phyloP scores from a whole-genome alignment of 2,797 vertebrate genomes.

The Percopsis omiscomaycus region DNA sequence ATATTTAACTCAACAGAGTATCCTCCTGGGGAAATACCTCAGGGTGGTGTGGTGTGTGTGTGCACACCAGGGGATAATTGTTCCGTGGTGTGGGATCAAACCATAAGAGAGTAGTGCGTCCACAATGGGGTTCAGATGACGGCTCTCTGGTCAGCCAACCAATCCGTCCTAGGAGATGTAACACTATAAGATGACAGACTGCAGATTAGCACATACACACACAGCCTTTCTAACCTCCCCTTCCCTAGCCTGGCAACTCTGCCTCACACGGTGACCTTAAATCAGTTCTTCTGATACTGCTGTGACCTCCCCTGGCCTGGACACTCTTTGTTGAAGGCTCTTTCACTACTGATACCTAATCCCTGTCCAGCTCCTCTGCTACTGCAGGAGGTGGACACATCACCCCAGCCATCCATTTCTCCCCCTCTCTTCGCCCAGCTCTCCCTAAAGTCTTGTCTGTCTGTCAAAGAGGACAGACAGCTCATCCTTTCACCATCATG shows the following conservation, averaged over 20 bases:
- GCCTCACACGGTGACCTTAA: slow-evolving; percentile 36
- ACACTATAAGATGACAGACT: slow-evolving; percentile 63
- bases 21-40: slow-evolving; percentile 14
- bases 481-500: slow-evolving; percentile 19
- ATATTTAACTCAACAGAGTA: slow-evolving; percentile 33
- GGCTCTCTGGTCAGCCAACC: slow-evolving; percentile 46
- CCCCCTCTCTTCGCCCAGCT: slow-evolving; percentile 9
- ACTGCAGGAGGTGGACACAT: slow-evolving; percentile 53
- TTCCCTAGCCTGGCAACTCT: slow-evolving; percentile 46
- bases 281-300: slow-evolving; percentile 46
- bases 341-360: slow-evolving; percentile 26
- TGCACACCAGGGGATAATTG: not conserved
- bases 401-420: slow-evolving; percentile 3
- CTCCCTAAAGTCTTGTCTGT: slow-evolving; percentile 16
- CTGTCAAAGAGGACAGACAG: slow-evolving; percentile 23
- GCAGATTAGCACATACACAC: slow-evolving; percentile 41
- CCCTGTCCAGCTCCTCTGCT: slow-evolving; percentile 19
- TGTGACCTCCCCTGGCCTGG: slow-evolving; percentile 41
- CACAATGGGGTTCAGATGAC: slow-evolving; percentile 48
- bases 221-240: slow-evolving; percentile 30
- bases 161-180: slow-evolving; percentile 70
- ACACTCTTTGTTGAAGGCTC: slow-evolving; percentile 36
- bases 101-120: not conserved
- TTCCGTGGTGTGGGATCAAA: not conserved
- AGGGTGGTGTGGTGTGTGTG: not conserved